Conservation (phyloP, 2,113 vertebrate species). For the Guaruba guarouba region DNA sequence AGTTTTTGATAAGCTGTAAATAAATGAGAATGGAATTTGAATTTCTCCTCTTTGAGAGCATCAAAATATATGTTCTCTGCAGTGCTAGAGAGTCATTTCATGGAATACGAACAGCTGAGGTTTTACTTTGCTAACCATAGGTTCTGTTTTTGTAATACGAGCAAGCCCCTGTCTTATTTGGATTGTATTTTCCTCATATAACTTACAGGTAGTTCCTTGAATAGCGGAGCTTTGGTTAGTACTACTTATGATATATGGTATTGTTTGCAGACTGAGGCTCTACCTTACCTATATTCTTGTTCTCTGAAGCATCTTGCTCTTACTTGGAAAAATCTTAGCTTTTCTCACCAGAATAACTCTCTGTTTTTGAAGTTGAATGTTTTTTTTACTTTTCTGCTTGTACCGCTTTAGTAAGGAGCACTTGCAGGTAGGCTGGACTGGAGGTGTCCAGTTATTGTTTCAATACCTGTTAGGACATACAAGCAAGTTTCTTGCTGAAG, state of each 20-base stretch:
- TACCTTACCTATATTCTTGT: not conserved
- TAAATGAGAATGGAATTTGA: not conserved
- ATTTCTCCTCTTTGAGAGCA: not conserved
- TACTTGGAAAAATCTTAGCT: not conserved
- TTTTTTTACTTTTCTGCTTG: not conserved
- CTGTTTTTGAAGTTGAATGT: not conserved
- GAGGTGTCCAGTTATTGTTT: not conserved
- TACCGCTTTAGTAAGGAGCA: not conserved
- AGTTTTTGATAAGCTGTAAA: not conserved
- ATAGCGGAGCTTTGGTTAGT: not conserved
- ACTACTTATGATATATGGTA: fast-evolving
- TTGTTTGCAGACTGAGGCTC: too few species aligned
- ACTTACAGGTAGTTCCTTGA: not conserved
- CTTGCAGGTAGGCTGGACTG: not conserved
- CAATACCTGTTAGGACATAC: not conserved
- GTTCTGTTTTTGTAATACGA: not conserved
- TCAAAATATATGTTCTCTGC: not conserved
- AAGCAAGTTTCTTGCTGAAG: not conserved
- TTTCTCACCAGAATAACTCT: not conserved
- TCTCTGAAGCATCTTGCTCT: not conserved
- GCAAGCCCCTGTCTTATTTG: not conserved
- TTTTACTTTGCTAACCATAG: not conserved
- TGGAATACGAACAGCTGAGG: not conserved
- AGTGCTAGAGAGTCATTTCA: not conserved
- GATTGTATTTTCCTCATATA: not conserved